These are phyloP conservation scores for Chionoecetes opilio DNA, from an alignment of 1,140 invertebrate genomes.

Conservation along the genomic window DNA sequence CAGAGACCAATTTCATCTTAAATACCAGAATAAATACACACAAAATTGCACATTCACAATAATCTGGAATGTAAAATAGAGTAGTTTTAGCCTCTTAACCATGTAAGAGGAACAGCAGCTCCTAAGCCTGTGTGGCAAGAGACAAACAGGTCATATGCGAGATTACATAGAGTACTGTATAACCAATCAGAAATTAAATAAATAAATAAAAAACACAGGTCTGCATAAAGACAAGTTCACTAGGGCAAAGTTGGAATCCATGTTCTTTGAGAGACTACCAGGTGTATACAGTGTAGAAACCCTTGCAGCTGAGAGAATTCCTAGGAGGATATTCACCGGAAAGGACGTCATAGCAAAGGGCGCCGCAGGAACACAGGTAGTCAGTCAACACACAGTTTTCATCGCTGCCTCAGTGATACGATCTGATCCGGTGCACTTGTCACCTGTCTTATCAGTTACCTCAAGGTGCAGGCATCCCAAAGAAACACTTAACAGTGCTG, in stretches of 20 bases:
- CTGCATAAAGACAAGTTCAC: neutral
- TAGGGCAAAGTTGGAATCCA: neutral
- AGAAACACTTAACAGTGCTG: neutral
- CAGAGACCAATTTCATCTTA: neutral
- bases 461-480: neutral
- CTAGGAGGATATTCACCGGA: neutral
- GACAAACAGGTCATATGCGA: neutral
- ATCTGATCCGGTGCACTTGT: neutral
- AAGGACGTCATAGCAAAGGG: neutral
- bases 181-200: neutral
- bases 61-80: neutral
- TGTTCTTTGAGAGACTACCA: too few relatives aligned
- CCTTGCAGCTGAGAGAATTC: neutral
- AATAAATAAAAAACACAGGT: neutral
- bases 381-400: neutral
- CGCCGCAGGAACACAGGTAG: neutral
- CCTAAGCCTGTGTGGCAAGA: neutral
- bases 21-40: neutral
- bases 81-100: neutral
- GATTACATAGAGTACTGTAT: too few relatives aligned
- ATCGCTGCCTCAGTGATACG: neutral
- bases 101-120: constrained; percentile 17
- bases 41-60: constrained; percentile 25
- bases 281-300: neutral
- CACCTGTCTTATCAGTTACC: neutral